Conservation (phyloP, 2,888 invertebrate species). For the Peribatodes rhomboidaria region DNA sequence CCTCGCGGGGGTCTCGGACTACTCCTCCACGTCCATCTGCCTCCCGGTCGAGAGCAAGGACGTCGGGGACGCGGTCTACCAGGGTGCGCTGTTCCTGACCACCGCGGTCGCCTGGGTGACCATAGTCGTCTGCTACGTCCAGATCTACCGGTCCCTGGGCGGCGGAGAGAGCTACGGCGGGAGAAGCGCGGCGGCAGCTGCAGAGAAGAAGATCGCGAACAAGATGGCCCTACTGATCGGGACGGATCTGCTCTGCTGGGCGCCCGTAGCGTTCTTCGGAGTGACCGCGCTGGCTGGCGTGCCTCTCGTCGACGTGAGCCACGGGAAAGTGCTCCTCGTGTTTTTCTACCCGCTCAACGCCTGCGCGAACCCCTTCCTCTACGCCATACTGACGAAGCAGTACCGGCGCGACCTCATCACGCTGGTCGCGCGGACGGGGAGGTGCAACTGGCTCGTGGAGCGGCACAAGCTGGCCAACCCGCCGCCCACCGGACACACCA, state of each 20-base stretch:
- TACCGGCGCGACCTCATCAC: conserved; percentile 92
- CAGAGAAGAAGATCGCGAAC: conserved; percentile 92
- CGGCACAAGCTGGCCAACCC: conserved; percentile 77
- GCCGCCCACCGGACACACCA: conserved; percentile 77
- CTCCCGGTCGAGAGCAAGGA: conserved; percentile 94
- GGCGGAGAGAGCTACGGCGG: conserved; percentile 89
- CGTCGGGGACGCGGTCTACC: conserved; percentile 90
- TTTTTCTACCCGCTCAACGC: conserved; percentile 97
- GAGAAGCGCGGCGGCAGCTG: conserved; percentile 87
- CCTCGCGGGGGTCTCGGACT: conserved; percentile 93
- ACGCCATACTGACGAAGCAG: conserved; percentile 95
- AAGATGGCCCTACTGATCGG: conserved; percentile 96
- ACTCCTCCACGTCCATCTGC: conserved; percentile 95
- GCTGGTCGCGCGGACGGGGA: conserved; percentile 88
- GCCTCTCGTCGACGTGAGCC: conserved; percentile 93
- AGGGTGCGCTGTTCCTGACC: conserved; percentile 90
- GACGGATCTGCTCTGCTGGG: conserved; percentile 94
- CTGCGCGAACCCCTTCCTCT: conserved; percentile 96
- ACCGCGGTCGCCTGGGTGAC: conserved; percentile 93
- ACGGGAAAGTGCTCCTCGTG: conserved; percentile 93
- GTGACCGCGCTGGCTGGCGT: conserved; percentile 94
- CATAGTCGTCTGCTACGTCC: conserved; percentile 94
- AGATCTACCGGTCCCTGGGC: conserved; percentile 93
- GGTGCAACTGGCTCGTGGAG: conserved; percentile 75
- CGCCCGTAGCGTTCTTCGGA: conserved; percentile 96